A percentile compares a stretch with the other conserved stretches of the same genome.
phyloP scores from a whole-genome alignment of 2,113 vertebrate species.

The Silurus glanis region DNA sequence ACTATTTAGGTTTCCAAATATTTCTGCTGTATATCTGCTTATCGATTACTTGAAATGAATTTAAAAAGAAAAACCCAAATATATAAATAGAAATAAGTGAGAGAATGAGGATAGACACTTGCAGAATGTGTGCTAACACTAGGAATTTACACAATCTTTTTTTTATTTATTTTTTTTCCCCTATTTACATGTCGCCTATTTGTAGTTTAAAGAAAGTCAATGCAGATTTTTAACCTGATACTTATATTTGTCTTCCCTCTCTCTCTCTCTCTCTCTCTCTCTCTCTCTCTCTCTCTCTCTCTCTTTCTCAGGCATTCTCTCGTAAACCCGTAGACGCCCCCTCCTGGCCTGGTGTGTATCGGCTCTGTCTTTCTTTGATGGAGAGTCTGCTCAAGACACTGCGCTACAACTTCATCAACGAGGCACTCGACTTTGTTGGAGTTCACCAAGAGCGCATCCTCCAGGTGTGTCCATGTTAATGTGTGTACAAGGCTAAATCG shows the following conservation, averaged over 20 bases:
- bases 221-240: not conserved
- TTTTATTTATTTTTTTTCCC: too few relatives aligned
- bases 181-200: too few relatives aligned
- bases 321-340: constrained; percentile 87
- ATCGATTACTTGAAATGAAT: not conserved
- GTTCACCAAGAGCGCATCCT: constrained; percentile 96
- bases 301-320: constrained; percentile 73
- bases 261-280: not conserved
- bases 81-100: not conserved
- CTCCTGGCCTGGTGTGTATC: constrained; percentile 92
- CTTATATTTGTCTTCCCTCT: not conserved
- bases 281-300: not conserved
- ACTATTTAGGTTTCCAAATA: not conserved
- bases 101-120: not conserved
- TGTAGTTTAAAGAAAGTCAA: not conserved
- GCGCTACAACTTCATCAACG: constrained; percentile 93
- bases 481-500: too few relatives aligned
- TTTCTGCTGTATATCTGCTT: not conserved
- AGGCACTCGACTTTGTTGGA: constrained; percentile 92
- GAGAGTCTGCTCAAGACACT: constrained; percentile 92
- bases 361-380: constrained; percentile 92
- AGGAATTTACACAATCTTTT: too few relatives aligned
- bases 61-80: not conserved
- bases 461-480: constrained; percentile 73
- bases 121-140: not conserved